A percentile compares a stretch with the other conserved stretches of the same genome.
phyloP scores from a whole-genome alignment of 2,797 vertebrate species.

The Falco novaeseelandiae region DNA sequence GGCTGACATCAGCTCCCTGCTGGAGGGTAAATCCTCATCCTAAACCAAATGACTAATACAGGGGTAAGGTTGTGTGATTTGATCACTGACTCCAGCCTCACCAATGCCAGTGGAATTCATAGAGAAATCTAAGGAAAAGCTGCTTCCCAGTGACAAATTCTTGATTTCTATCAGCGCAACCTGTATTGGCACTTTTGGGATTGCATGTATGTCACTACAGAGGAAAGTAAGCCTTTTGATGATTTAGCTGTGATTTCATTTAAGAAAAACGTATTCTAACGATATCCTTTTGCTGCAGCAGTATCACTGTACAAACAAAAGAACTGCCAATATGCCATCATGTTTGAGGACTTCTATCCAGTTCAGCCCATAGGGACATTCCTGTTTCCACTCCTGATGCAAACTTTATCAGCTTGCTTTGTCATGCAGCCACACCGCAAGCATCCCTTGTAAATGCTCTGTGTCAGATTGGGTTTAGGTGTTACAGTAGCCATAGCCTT shows the following conservation, averaged over 20 bases:
- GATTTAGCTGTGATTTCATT: not conserved
- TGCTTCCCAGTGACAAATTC: not conserved
- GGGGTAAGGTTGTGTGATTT: not conserved
- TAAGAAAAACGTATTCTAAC: not conserved
- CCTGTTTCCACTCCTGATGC: not conserved
- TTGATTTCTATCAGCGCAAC: not conserved
- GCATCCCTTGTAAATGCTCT: not conserved
- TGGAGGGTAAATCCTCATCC: not conserved
- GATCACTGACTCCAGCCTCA: not conserved
- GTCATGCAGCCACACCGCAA: not conserved
- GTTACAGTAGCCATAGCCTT: not conserved
- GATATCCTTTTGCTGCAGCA: not conserved
- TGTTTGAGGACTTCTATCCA: not conserved
- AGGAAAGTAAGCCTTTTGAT: not conserved
- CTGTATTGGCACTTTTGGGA: not conserved
- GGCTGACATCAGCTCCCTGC: not conserved
- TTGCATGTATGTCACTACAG: not conserved
- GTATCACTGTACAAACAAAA: slow-evolving; percentile 7
- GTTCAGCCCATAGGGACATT: not conserved
- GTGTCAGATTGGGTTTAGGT: not conserved
- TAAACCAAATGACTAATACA: not conserved
- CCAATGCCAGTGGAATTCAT: not conserved
- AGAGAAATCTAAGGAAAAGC: not conserved
- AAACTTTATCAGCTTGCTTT: not conserved
- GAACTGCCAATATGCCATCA: not conserved